Base-by-base conservation (phyloP, 2,797 vertebrate genomes). In the Aldrovandia affinis region DNA sequence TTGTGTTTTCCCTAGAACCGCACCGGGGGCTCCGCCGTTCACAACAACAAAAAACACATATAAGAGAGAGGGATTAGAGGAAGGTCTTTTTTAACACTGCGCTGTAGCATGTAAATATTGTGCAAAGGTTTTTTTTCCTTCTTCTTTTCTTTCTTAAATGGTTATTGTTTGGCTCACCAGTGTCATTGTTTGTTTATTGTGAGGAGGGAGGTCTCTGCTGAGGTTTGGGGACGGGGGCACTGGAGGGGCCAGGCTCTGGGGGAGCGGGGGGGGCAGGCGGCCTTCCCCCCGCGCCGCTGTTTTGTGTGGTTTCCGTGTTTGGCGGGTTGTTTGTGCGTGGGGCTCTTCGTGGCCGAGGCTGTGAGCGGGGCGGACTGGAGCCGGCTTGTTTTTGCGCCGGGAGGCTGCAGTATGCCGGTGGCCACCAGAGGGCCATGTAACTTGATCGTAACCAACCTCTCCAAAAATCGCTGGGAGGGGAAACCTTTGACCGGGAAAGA, bases 391-490 rank as follows among this genome's bases (percentile, higher is more conserved):
- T 39, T 4, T 52, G 80, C 83, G 61, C 47, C 55, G 10, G 25
- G 15, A 39, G 36, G 90, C 90, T 94, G 90, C 88, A 90, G 84
- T 87, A 88, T 93, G 10, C 90, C 84, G 91, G 88, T 93, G 95
- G 96, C 97, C 98, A 98, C 96, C 96, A 99, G 98, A 99, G 98
- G 98, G 98, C 97, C 96, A 96, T 96, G 96, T 97, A 96, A 96
- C 96, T 96, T 96, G 96, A 95, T 93, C 92, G 90, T 95, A 91
- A 59, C 87, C 87, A 90, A 83, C 54, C 8, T 85, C 92, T 87
- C 86, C 91, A 89, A 91, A 68, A 80, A 77, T 30, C 47, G 65
- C 80, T 61, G 22, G 78, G 88, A 86, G 80, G 86, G n/a, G 61
- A 88, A 90, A 91, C 87, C 88, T 93, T 90, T 91, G 89, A 91